These are phyloP conservation scores for Nothobranchius furzeri DNA, from an alignment of 2,113 vertebrate genomes.

Conservation along the genomic window DNA sequence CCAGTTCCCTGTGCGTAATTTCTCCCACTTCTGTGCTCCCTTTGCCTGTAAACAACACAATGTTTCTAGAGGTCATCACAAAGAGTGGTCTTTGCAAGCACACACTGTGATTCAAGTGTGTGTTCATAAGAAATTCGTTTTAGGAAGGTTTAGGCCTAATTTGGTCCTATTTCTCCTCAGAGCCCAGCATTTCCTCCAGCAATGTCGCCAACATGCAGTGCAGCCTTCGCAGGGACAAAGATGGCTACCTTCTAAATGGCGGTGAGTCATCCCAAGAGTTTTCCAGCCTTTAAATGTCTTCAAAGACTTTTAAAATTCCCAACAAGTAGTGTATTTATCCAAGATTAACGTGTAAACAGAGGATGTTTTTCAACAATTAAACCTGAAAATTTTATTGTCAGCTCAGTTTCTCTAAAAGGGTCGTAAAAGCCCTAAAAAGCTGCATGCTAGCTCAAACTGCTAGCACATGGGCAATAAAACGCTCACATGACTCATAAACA, in stretches of 20 bases:
- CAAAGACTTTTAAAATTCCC: not conserved
- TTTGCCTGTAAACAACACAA: too few species aligned
- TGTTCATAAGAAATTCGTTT: too few species aligned
- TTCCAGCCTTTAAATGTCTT: not conserved
- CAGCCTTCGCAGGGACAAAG: constrained; percentile 78
- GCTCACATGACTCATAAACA: constrained; percentile 13
- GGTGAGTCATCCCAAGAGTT: constrained; percentile 74
- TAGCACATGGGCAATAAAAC: constrained; percentile 25
- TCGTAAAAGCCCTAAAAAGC: constrained; percentile 2
- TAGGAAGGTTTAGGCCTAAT: too few species aligned
- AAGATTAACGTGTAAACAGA: not conserved
- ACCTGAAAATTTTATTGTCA: constrained; percentile 11
- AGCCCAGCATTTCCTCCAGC: constrained; percentile 91
- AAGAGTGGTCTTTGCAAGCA: too few species aligned
- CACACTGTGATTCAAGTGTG: too few species aligned
- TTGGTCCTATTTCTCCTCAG: constrained; percentile 59
- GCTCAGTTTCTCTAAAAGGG: not conserved
- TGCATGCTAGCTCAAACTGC: constrained; percentile 1
- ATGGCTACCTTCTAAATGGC: constrained; percentile 84
- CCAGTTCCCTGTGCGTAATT: too few species aligned
- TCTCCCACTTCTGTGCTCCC: too few species aligned
- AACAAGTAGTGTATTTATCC: not conserved
- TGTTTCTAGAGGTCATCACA: too few species aligned
- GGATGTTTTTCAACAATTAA: constrained; percentile 6
- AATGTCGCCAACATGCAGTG: constrained; percentile 93